These are phyloP conservation scores for Asteroscopus sphinx DNA, from an alignment of 2,888 invertebrate species.

Conservation along the genomic window DNA sequence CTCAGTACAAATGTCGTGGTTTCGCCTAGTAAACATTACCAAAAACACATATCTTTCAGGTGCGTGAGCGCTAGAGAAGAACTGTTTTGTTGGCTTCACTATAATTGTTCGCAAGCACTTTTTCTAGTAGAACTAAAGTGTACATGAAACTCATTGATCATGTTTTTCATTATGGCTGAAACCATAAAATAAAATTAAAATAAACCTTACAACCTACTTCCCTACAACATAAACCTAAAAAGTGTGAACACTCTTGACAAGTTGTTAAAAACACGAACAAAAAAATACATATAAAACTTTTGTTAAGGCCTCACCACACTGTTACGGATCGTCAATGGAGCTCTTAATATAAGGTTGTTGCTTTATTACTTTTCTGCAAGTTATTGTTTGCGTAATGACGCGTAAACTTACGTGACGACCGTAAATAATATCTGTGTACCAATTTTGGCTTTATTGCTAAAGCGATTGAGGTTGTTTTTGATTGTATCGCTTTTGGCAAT, in stretches of 20 bases:
- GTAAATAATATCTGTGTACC: slow-evolving; percentile 57
- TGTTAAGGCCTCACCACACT: slow-evolving; percentile 13
- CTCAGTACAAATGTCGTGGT: too few relatives aligned
- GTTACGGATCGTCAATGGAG: slow-evolving; percentile 48
- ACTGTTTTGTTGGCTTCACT: too few relatives aligned
- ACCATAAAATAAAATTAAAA: not conserved
- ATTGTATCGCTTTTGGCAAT: slow-evolving; percentile 42
- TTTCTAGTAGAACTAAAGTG: too few relatives aligned
- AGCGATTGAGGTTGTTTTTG: slow-evolving; percentile 54
- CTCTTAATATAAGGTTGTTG: slow-evolving; percentile 61
- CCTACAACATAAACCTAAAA: slow-evolving; percentile 25
- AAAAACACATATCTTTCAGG: too few relatives aligned
- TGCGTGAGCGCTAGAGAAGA: too few relatives aligned
- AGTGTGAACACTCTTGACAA: slow-evolving; percentile 33
- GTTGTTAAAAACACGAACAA: slow-evolving; percentile 43
- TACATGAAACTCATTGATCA: too few relatives aligned
- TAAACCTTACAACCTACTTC: not conserved
- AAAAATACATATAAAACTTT: slow-evolving; percentile 24
- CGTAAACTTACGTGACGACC: slow-evolving; percentile 67
- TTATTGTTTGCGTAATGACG: slow-evolving; percentile 71
- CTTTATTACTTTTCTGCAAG: slow-evolving; percentile 72
- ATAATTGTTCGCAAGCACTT: too few relatives aligned
- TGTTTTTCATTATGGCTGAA: too few relatives aligned
- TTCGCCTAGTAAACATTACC: too few relatives aligned
- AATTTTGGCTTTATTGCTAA: slow-evolving; percentile 57